Base-by-base conservation (phyloP, 2,797 vertebrate genomes). In the Pseudochaenichthys georgianus region DNA sequence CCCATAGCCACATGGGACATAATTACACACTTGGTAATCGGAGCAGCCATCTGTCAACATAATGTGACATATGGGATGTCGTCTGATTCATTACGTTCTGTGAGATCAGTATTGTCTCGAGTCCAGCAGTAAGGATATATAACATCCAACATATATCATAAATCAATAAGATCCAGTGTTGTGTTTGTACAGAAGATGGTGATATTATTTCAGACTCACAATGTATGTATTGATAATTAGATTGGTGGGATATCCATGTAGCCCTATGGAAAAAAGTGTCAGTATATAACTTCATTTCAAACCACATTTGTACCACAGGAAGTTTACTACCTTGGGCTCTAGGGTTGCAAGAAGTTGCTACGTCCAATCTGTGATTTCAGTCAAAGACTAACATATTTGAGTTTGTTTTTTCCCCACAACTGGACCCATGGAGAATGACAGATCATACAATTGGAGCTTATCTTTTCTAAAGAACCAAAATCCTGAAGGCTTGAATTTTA, bases 1-100 rank as follows among this genome's bases (percentile, higher is more conserved):
- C 78, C 68, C 48, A 28, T 15, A 57, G 55, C 63, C 61, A 61
- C 65, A 70, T 19, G 75, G 54, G 52, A 73, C n/a, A 9, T 68
- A 84, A 84, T 82, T 77, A 71, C 75, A 73, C 59, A 70, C 62
- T 31, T 46, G 47, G 42, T 84, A 86, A 88, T 87, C 81, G 60
- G 73, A 23, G 60, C 13, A 55, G 60, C 80, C 81, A 84, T 88
- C 86, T 89, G 89, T 59, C 54, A 66, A 46, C 64, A 65, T 38
- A 59, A 75, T 66, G 71, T 75, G 43, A 73, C 50, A 53, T 21
- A n/a, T 12, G 9, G 45, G 45, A 65, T 31, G 52, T 19, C 62
- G 53, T 34, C 63, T n/a, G 16, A 71, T 31, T 77, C 23, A 61
- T 57, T 38, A 47, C 62, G 66, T n/a, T 60, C 17, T n/a, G 17